These are phyloP conservation scores for Himalopsyche tibetana DNA, from an alignment of 2,888 invertebrate species.

Conservation along the genomic window DNA sequence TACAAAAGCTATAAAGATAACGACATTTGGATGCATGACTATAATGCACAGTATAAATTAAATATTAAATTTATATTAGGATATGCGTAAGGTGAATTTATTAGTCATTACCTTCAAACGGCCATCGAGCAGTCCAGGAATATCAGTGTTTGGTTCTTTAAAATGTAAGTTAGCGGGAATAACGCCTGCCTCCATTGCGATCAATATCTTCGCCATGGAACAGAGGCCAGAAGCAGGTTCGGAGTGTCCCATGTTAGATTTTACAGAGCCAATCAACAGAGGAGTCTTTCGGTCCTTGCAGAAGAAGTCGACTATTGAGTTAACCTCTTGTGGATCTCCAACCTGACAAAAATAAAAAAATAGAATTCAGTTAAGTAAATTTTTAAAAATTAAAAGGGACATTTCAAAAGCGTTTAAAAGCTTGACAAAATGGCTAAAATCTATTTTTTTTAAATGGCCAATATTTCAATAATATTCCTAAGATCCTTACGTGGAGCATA, in stretches of 20 bases:
- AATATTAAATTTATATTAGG: neutral
- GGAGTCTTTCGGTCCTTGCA: conserved; percentile 88
- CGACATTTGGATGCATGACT: neutral
- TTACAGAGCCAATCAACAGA: conserved; percentile 95
- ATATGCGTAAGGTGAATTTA: neutral
- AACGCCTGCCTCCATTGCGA: conserved; percentile 93
- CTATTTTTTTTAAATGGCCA: too few relatives aligned
- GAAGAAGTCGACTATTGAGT: conserved; percentile 94
- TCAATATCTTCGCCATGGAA: conserved; percentile 91
- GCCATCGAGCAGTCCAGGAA: conserved; percentile 93
- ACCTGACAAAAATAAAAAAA: conserved; percentile 73
- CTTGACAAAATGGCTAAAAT: neutral
- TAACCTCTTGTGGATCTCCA: conserved; percentile 99
- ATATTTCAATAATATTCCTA: too few relatives aligned
- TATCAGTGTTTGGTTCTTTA: conserved; percentile 89
- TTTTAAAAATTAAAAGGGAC: too few relatives aligned
- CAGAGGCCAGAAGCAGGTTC: conserved; percentile 96
- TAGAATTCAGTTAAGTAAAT: neutral
- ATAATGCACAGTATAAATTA: neutral
- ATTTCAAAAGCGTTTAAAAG: too few relatives aligned
- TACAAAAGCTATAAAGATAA: too few relatives aligned
- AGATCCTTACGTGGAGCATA: too few relatives aligned
- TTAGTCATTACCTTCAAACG: conserved; percentile 81
- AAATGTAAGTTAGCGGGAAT: conserved; percentile 97
- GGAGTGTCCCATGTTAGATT: conserved; percentile 99